A percentile compares a stretch with the other conserved stretches of the same genome.
These are phyloP conservation scores for Cottus gobio DNA, from an alignment of 2,113 vertebrate genomes.

Conservation along the genomic window DNA sequence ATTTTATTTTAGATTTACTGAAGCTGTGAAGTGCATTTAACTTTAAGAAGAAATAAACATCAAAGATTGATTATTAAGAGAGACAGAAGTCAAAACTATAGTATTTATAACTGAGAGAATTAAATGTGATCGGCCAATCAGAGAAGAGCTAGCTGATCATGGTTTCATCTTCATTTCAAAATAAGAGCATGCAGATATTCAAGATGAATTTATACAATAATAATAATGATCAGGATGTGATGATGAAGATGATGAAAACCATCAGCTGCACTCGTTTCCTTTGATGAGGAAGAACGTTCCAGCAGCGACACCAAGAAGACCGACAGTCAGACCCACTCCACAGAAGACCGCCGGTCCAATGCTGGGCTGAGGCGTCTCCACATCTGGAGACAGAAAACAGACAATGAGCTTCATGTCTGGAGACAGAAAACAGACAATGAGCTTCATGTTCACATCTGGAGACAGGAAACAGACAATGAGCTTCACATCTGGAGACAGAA, in stretches of 20 bases:
- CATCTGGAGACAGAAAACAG: slow-evolving; percentile 15
- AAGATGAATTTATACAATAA: not conserved
- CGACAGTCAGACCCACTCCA: slow-evolving; percentile 72
- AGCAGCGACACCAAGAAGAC: slow-evolving; percentile 73
- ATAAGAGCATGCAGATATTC: not conserved
- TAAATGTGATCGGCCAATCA: too few species aligned
- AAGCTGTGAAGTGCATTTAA: too few species aligned
- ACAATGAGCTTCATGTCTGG: not conserved
- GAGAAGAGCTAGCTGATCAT: not conserved
- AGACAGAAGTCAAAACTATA: too few species aligned
- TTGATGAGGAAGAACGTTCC: slow-evolving; percentile 81
- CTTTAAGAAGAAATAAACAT: too few species aligned
- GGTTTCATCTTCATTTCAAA: not conserved
- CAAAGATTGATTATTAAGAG: too few species aligned
- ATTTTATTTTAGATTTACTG: too few species aligned
- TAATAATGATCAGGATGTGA: not conserved
- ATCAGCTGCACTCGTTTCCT: slow-evolving; percentile 76
- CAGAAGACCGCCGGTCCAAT: slow-evolving; percentile 67
- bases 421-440: not conserved
- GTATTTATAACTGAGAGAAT: too few species aligned
- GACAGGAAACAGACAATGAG: too few species aligned
- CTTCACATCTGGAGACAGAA: not conserved
- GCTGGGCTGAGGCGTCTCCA: slow-evolving; percentile 37
- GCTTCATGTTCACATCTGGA: too few species aligned
- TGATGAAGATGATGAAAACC: not conserved